Conservation (phyloP, 2,888 invertebrate species). For the Hofmannophila pseudospretella region DNA sequence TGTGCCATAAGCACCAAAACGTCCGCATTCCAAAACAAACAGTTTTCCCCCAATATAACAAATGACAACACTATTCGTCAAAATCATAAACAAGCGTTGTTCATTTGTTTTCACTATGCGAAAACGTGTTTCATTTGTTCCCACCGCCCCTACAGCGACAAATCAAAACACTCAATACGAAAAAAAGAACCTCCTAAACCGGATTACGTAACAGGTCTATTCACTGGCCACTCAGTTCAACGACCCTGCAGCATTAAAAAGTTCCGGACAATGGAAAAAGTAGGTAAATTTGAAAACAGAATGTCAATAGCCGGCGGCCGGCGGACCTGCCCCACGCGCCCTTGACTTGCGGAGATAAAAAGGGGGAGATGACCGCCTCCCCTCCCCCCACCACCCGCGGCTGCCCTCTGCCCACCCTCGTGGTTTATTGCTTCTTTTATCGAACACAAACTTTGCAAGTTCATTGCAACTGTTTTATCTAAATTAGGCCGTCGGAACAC, state of each 20-base stretch:
- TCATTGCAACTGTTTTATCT: constrained; percentile 35
- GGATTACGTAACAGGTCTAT: constrained; percentile 41
- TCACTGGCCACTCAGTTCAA: constrained; percentile 60
- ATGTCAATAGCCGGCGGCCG: constrained; percentile 76
- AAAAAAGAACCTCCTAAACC: constrained; percentile 15
- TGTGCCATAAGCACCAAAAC: too few species aligned
- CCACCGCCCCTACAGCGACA: background rate
- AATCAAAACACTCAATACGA: background rate
- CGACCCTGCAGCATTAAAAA: constrained; percentile 69
- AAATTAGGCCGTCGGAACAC: too few species aligned
- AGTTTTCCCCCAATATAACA: too few species aligned
- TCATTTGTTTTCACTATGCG: too few species aligned
- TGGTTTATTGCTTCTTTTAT: constrained; percentile 61
- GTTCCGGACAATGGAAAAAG: constrained; percentile 74
- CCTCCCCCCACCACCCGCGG: constrained; percentile 23
- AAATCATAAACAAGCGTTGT: too few species aligned
- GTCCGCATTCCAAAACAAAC: too few species aligned
- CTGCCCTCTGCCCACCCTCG: constrained; percentile 52
- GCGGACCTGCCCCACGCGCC: constrained; percentile 76
- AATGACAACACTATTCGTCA: too few species aligned
- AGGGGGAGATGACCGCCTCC: constrained; percentile 69
- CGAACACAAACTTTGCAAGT: constrained; percentile 41
- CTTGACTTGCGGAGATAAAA: constrained; percentile 75
- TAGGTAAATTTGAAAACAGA: constrained; percentile 75
- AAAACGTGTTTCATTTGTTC: too few species aligned